Conservation (phyloP, 2,888 invertebrate genomes). For the Galerucella nymphaeae region DNA sequence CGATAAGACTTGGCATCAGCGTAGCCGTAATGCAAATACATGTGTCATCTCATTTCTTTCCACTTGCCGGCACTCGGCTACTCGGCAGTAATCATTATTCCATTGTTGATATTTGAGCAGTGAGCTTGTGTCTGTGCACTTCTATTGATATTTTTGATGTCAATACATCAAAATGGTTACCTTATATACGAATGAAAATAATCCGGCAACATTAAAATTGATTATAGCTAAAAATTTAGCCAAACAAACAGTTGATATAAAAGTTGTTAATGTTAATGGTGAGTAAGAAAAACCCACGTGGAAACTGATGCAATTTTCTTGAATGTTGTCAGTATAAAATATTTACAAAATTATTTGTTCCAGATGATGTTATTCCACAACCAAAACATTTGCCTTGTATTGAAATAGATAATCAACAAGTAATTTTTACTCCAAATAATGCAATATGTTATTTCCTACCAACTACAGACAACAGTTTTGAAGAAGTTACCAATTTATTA, state of each 20-base stretch:
- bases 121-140: background rate
- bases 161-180: conserved; percentile 69
- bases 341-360: conserved; percentile 41
- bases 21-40: too few species aligned
- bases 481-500: conserved; percentile 69
- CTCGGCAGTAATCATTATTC: too few species aligned
- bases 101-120: too few species aligned
- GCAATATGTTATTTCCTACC: conserved; percentile 75
- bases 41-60: too few species aligned
- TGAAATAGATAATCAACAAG: conserved; percentile 70
- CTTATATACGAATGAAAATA: conserved; percentile 80
- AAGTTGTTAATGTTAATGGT: conserved; percentile 68
- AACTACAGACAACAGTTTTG: conserved; percentile 59
- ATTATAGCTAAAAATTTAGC: conserved; percentile 76
- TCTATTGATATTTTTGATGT: background rate
- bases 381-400: conserved; percentile 75
- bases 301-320: conserved; percentile 22
- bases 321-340: background rate
- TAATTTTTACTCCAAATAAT: conserved; percentile 79
- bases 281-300: conserved; percentile 38
- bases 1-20: too few species aligned
- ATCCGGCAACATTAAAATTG: conserved; percentile 80
- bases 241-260: conserved; percentile 70
- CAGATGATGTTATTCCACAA: conserved; percentile 68
- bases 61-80: too few species aligned